phyloP scores from a whole-genome alignment of 1,140 invertebrate genomes.

The Zaprionus ghesquierei region DNA sequence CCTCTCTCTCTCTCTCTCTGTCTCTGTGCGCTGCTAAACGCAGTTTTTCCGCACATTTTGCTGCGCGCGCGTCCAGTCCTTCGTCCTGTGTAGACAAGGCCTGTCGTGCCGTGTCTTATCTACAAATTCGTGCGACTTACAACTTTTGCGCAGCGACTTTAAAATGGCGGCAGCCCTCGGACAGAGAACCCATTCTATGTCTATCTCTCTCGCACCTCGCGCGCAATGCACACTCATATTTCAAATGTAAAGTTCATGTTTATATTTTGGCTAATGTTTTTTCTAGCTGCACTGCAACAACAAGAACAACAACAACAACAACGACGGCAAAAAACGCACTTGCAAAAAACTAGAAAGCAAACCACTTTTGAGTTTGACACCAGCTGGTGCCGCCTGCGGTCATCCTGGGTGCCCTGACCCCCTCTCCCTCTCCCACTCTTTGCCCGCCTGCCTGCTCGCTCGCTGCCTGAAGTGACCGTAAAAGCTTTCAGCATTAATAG shows the following conservation, averaged over 20 bases:
- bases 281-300: constrained; percentile 48
- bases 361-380: constrained; percentile 82
- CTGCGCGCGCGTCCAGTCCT: constrained; percentile 19
- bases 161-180: constrained; percentile 24
- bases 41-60: constrained; percentile 71
- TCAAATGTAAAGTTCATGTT: constrained; percentile 76
- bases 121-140: constrained; percentile 55
- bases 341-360: constrained; percentile 54
- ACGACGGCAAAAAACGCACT: constrained; percentile 30
- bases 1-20: background rate
- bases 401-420: constrained; percentile 18
- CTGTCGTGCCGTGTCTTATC: constrained; percentile 74
- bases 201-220: background rate
- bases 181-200: background rate
- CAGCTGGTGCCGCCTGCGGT: constrained; percentile 79
- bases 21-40: constrained; percentile 58
- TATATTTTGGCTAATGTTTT: constrained; percentile 82
- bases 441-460: background rate
- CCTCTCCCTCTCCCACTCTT: background rate
- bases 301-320: too few relatives aligned
- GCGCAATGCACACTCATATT: constrained; percentile 56
- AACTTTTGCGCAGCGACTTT: constrained; percentile 45
- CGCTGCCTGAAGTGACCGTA: constrained; percentile 75
- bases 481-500: constrained; percentile 80
- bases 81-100: constrained; percentile 64